These are phyloP conservation scores for Morone chrysops DNA, from an alignment of 2,113 vertebrate species.

Conservation along the genomic window DNA sequence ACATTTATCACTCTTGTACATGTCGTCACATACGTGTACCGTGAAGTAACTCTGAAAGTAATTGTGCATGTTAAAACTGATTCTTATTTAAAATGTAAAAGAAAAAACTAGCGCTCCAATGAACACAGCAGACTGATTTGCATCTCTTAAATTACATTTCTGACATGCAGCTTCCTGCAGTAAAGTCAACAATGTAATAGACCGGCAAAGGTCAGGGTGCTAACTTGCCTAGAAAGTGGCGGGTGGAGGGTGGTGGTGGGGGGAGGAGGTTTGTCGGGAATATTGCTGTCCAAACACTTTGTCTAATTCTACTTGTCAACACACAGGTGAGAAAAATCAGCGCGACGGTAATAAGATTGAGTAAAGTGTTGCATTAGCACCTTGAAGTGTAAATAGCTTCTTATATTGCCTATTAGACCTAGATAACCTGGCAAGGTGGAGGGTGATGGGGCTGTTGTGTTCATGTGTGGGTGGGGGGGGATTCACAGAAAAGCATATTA, in stretches of 20 bases:
- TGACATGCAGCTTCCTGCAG: conserved; percentile 46
- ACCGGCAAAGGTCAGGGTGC: conserved; percentile 42
- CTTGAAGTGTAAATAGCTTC: conserved; percentile 81
- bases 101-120: background rate
- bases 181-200: conserved; percentile 52
- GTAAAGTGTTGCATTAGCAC: conserved; percentile 82
- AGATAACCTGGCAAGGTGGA: conserved; percentile 68
- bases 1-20: background rate
- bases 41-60: background rate
- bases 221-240: background rate
- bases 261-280: conserved; percentile 14
- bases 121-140: conserved; percentile 48
- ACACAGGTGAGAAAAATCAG: conserved; percentile 66
- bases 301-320: conserved; percentile 70
- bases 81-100: background rate
- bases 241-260: background rate
- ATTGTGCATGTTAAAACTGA: background rate
- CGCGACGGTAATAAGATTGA: conserved; percentile 67
- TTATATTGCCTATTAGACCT: conserved; percentile 73
- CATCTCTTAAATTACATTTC: conserved; percentile 51
- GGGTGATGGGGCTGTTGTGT: conserved; percentile 36
- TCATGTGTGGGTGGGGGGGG: background rate
- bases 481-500: conserved; percentile 69
- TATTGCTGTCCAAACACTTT: conserved; percentile 62
- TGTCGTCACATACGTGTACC: rapidly evolving